Conservation (phyloP, 2,888 invertebrate genomes). For the Opisthograptis luteolata region DNA sequence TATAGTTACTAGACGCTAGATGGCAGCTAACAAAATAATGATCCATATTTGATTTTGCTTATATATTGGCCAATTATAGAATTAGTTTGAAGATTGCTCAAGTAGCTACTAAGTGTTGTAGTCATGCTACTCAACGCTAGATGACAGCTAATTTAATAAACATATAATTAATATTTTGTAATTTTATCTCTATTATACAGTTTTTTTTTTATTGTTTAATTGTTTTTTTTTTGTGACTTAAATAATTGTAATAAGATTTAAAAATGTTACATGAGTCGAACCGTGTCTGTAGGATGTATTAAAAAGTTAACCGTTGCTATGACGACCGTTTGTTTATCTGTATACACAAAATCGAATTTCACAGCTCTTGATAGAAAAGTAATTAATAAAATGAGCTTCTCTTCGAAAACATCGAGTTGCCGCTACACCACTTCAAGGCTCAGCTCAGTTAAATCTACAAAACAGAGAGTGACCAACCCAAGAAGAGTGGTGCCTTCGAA, state of each 20-base stretch:
- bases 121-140: conserved; percentile 47
- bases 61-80: not conserved
- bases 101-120: conserved; percentile 8
- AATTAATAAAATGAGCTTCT: conserved; percentile 15
- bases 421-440: conserved; percentile 24
- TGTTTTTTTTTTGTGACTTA: too few species aligned
- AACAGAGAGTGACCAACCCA: conserved; percentile 40
- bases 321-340: conserved; percentile 36
- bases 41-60: not conserved
- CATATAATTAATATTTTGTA: not conserved
- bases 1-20: too few species aligned
- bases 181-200: too few species aligned
- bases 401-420: conserved; percentile 26
- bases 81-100: not conserved
- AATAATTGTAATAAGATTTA: too few species aligned
- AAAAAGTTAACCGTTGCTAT: conserved; percentile 36
- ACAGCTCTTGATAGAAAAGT: too few species aligned
- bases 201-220: too few species aligned
- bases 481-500: conserved; percentile 58
- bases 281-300: too few species aligned
- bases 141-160: conserved; percentile 29
- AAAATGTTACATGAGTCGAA: too few species aligned
- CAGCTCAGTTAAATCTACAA: conserved; percentile 31
- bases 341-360: not conserved
- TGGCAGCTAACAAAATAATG: too few species aligned